These are phyloP conservation scores for Cydia pomonella DNA, from an alignment of 1,140 invertebrate species.

Conservation along the genomic window DNA sequence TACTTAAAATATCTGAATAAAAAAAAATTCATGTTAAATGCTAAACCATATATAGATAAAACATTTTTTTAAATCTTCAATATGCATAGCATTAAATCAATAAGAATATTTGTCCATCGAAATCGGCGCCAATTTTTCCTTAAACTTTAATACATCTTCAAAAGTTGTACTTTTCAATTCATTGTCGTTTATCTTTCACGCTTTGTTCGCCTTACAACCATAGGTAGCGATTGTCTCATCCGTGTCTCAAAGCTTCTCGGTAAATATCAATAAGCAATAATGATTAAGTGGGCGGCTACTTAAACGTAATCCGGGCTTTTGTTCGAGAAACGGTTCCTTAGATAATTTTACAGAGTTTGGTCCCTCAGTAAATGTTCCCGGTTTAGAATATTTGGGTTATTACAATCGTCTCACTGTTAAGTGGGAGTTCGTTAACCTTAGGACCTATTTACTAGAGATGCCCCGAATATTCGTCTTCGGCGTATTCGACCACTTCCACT, in stretches of 20 bases:
- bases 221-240: neutral
- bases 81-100: too few species aligned
- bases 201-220: constrained; percentile 5
- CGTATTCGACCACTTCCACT: too few species aligned
- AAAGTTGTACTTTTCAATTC: neutral
- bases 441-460: too few species aligned
- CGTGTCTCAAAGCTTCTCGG: neutral
- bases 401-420: too few species aligned
- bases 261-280: constrained; percentile 36
- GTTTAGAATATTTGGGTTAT: neutral
- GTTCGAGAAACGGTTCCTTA: constrained; percentile 51
- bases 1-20: too few species aligned
- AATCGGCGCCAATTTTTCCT: neutral
- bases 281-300: constrained; percentile 43
- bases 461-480: too few species aligned
- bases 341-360: constrained; percentile 55
- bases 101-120: neutral
- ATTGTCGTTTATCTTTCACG: neutral
- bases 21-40: too few species aligned
- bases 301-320: constrained; percentile 48
- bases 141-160: neutral
- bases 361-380: constrained; percentile 29
- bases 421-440: too few species aligned
- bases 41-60: too few species aligned
- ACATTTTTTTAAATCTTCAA: too few species aligned